These are phyloP conservation scores for Anthonomus grandis DNA, from an alignment of 1,140 invertebrate species.

Conservation along the genomic window DNA sequence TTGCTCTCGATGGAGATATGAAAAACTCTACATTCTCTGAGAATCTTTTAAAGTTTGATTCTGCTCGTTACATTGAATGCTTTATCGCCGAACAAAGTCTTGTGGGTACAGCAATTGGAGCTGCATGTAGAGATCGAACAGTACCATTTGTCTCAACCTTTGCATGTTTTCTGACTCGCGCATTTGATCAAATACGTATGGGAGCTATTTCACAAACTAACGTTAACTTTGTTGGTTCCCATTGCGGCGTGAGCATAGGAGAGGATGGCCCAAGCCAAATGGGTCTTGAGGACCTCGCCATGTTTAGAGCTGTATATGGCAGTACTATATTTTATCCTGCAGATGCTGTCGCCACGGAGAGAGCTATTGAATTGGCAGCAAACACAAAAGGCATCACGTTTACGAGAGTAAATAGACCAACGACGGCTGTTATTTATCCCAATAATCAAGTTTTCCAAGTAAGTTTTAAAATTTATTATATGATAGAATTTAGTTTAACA, in stretches of 20 bases:
- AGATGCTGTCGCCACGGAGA: slow-evolving; percentile 92
- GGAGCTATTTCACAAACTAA: slow-evolving; percentile 98
- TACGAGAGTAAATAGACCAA: slow-evolving; percentile 91
- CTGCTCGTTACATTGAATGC: slow-evolving; percentile 87
- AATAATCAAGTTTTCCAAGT: slow-evolving; percentile 82
- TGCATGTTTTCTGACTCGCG: slow-evolving; percentile 94
- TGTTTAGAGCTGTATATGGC: slow-evolving; percentile 91
- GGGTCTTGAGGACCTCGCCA: slow-evolving; percentile 95
- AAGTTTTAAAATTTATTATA: slow-evolving; percentile 35
- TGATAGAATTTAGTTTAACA: too few relatives aligned
- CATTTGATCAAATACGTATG: slow-evolving; percentile 98
- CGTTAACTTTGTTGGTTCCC: slow-evolving; percentile 93
- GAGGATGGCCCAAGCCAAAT: slow-evolving; percentile 99
- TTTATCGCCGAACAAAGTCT: slow-evolving; percentile 99
- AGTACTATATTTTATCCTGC: slow-evolving; percentile 95
- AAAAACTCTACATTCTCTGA: slow-evolving; percentile 98
- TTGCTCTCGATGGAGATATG: slow-evolving; percentile 93
- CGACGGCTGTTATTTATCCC: slow-evolving; percentile 82
- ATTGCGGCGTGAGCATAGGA: slow-evolving; percentile 93
- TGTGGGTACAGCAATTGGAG: slow-evolving; percentile 93
- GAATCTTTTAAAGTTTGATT: slow-evolving; percentile 78
- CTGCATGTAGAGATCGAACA: slow-evolving; percentile 82
- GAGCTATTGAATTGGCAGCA: slow-evolving; percentile 92
- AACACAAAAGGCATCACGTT: slow-evolving; percentile 95
- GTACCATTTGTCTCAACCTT: slow-evolving; percentile 95